Percentiles rank a stretch among this genome's conserved stretches.
Evolutionary conservation across 2,888 invertebrate genomes (phyloP).

Genomic region (Orthosia cruda): DNA sequence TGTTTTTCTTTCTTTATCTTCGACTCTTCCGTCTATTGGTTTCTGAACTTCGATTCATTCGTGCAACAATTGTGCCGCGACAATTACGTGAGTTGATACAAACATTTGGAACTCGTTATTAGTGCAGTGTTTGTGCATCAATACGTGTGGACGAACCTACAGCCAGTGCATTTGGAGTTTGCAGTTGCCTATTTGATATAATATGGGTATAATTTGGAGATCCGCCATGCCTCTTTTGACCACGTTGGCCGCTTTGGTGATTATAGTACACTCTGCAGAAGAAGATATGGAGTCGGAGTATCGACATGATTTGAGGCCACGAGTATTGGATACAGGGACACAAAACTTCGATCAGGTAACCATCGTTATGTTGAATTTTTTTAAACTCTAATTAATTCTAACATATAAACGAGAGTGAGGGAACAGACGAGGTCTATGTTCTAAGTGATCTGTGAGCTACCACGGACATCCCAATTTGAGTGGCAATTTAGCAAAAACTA

Average conservation of each 20-base stretch:
- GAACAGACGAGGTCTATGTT: no score
- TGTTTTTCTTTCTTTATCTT: conserved; percentile 77
- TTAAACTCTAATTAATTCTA: neutral
- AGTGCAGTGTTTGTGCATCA: conserved; percentile 74
- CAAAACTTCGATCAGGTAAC: conserved; percentile 83
- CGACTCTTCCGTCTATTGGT: conserved; percentile 67
- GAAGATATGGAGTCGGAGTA: conserved; percentile 83
- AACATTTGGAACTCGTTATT: conserved; percentile 55
- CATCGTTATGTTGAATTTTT: neutral
- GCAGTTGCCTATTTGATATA: conserved; percentile 75
- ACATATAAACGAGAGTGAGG: neutral
- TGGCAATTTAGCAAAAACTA: no score
- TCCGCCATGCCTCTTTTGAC: conserved; percentile 87
- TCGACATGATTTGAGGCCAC: conserved; percentile 80
- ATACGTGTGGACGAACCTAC: conserved; percentile 62
- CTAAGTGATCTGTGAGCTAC: neutral
- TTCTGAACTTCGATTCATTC: conserved; percentile 58
- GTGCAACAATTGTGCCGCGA: conserved; percentile 53
- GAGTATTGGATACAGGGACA: conserved; percentile 78
- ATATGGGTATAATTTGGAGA: conserved; percentile 88
- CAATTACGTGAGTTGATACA: conserved; percentile 49
- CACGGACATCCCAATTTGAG: no score
- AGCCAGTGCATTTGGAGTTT: conserved; percentile 65
- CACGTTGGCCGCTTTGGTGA: conserved; percentile 89
- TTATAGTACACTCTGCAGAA: conserved; percentile 88